Conservation (phyloP, 2,113 vertebrate genomes). For the Mustela lutreola region DNA sequence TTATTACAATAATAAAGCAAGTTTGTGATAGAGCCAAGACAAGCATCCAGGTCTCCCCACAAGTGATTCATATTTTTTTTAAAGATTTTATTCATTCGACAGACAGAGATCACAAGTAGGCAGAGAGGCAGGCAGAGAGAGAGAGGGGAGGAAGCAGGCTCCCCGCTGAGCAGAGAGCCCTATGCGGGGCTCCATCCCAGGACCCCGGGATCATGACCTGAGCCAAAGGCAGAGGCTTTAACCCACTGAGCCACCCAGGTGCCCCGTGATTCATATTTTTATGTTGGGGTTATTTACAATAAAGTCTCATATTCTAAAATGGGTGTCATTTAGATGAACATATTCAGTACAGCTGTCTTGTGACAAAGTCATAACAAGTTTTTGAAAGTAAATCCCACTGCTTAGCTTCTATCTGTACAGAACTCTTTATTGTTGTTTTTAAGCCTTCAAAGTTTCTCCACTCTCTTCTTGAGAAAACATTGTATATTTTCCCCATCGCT, state of each 20-base stretch:
- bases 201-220: no score
- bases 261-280: neutral
- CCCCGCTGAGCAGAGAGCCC: no score
- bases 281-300: slow-evolving; percentile 1
- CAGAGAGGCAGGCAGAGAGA: no score
- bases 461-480: slow-evolving; percentile 32
- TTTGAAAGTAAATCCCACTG: slow-evolving; percentile 68
- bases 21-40: slow-evolving; percentile 47
- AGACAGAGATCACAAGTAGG: no score
- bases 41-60: neutral
- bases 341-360: slow-evolving; percentile 52
- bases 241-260: no score
- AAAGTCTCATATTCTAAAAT: slow-evolving; percentile 47
- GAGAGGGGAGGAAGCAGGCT: no score
- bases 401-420: slow-evolving; percentile 37
- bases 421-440: slow-evolving; percentile 61
- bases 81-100: no score
- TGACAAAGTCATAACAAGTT: slow-evolving; percentile 57
- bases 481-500: slow-evolving; percentile 55
- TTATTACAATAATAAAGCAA: neutral
- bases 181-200: no score
- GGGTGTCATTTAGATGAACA: slow-evolving; percentile 29
- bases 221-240: no score
- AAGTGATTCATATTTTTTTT: slow-evolving; percentile 9
- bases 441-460: slow-evolving; percentile 55